Evolutionary conservation across 2,797 vertebrate genomes (phyloP).

Genomic region (Masticophis lateralis): DNA sequence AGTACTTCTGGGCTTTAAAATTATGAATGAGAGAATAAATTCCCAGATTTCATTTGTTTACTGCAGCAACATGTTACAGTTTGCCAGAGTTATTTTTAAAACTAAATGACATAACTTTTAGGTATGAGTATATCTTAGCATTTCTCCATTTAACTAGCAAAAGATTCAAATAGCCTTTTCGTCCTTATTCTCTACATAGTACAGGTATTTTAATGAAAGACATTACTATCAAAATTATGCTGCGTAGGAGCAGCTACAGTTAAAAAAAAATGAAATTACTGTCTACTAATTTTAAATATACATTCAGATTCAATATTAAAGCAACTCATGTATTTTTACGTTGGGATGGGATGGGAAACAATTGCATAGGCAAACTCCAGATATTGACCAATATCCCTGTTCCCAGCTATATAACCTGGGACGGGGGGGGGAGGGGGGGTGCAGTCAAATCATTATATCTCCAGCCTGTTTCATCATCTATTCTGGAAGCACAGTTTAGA

Average conservation of each 20-base stretch:
- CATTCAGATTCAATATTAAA: background rate
- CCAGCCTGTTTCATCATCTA: background rate
- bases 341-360: background rate
- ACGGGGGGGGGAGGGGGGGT: too few relatives aligned
- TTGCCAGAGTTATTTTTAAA: slow-evolving; percentile 47
- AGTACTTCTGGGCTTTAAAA: slow-evolving; percentile 33
- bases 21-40: background rate
- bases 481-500: background rate
- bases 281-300: background rate
- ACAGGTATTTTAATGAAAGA: slow-evolving; percentile 37
- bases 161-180: slow-evolving; percentile 48
- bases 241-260: background rate
- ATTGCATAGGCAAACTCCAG: background rate
- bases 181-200: slow-evolving; percentile 47
- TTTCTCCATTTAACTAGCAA: slow-evolving; percentile 54
- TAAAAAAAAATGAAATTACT: background rate
- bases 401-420: background rate
- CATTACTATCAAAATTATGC: background rate
- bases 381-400: background rate
- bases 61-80: slow-evolving; percentile 5
- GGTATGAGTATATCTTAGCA: slow-evolving; percentile 38
- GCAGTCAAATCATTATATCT: background rate
- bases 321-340: background rate
- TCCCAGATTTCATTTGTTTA: slow-evolving; percentile 5
- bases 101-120: slow-evolving; percentile 41